Conservation (phyloP, 2,888 invertebrate genomes). For the Adelphocoris suturalis region DNA sequence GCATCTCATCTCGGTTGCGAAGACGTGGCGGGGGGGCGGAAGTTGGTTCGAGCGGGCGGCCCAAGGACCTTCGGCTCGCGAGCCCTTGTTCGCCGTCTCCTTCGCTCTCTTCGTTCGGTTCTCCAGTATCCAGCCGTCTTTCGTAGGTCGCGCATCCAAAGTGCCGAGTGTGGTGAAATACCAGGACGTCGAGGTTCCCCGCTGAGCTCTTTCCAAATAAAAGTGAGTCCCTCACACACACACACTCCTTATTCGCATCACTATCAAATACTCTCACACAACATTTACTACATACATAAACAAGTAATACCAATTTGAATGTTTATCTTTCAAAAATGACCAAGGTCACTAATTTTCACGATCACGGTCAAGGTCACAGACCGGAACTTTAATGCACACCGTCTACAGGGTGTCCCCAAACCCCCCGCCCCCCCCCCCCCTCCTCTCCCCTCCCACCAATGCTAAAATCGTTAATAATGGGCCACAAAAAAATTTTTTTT, state of each 20-base stretch:
- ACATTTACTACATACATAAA: no score
- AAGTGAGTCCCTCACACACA: neutral
- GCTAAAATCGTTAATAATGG: no score
- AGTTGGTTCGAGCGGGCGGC: neutral
- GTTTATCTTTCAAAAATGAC: neutral
- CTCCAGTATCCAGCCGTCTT: slow-evolving; percentile 25
- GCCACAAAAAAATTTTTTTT: no score
- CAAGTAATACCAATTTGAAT: neutral
- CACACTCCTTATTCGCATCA: neutral
- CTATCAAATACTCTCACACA: neutral
- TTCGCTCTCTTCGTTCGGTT: neutral
- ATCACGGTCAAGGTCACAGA: slow-evolving; percentile 4
- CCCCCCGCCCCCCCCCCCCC: no score
- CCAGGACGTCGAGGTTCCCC: neutral
- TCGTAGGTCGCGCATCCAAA: slow-evolving; percentile 18
- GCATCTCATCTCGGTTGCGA: neutral
- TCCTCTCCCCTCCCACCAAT: no score
- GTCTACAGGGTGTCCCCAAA: no score
- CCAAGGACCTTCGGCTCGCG: slow-evolving; percentile 10
- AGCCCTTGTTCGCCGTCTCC: slow-evolving; percentile 22
- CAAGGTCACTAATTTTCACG: neutral
- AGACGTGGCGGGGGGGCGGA: slow-evolving; percentile 7
- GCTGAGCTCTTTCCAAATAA: neutral
- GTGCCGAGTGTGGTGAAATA: slow-evolving; percentile 24
- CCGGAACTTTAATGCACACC: neutral